Percentiles rank a stretch among this genome's conserved stretches.
phyloP scores from a whole-genome alignment of 2,888 invertebrate species.

The Agonopterix arenella region DNA sequence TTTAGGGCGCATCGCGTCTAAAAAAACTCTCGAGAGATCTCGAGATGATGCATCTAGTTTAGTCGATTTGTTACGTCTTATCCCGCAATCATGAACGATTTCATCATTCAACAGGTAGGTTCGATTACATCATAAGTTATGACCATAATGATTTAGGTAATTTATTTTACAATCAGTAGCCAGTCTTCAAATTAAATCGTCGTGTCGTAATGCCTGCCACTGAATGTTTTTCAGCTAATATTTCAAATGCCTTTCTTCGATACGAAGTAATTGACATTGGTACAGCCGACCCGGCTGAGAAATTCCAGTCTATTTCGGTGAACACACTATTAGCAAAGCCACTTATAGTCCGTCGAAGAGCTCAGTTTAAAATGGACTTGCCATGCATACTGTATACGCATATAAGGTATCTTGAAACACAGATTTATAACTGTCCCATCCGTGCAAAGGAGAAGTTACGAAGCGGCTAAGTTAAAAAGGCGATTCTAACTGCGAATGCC shows the following conservation, averaged over 20 bases:
- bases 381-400: slow-evolving; percentile 15
- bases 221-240: neutral
- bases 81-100: too few species aligned
- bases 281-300: slow-evolving; percentile 32
- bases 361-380: slow-evolving; percentile 23
- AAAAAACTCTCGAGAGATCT: too few species aligned
- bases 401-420: slow-evolving; percentile 24
- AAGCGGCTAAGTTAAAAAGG: slow-evolving; percentile 25
- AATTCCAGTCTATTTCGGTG: slow-evolving; percentile 60
- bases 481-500: slow-evolving; percentile 21
- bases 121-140: too few species aligned
- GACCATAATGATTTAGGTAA: too few species aligned
- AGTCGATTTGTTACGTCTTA: too few species aligned
- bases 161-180: too few species aligned
- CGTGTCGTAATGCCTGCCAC: too few species aligned
- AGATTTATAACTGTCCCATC: slow-evolving; percentile 27
- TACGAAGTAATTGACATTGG: slow-evolving; percentile 27
- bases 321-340: slow-evolving; percentile 47
- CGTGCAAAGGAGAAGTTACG: slow-evolving; percentile 23
- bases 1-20: too few species aligned
- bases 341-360: slow-evolving; percentile 29
- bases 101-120: too few species aligned
- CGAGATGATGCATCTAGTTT: too few species aligned
- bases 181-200: too few species aligned
- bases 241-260: slow-evolving; percentile 5